phyloP scores from a whole-genome alignment of 2,113 vertebrate species.

The Coregonus clupeaformis region DNA sequence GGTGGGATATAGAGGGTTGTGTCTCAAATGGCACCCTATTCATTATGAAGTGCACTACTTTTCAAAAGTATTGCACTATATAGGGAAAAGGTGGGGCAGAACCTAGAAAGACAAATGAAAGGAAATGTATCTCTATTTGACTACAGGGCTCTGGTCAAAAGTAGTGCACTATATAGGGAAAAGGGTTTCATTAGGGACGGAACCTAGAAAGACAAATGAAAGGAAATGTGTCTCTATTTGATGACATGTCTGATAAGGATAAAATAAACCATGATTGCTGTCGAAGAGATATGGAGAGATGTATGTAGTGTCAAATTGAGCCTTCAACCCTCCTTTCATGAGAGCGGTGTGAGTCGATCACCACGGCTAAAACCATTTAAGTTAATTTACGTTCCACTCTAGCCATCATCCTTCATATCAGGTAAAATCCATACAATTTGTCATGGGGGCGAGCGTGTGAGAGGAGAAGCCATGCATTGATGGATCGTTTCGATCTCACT shows the following conservation, averaged over 20 bases:
- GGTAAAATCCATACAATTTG: slow-evolving; percentile 70
- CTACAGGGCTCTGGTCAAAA: no score
- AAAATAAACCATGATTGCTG: not conserved
- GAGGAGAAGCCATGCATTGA: slow-evolving; percentile 54
- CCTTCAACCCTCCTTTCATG: slow-evolving; percentile 50
- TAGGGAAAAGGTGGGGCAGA: no score
- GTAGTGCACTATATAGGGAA: no score
- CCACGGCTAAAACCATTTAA: slow-evolving; percentile 54
- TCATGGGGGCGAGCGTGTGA: slow-evolving; percentile 31
- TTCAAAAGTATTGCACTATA: no score
- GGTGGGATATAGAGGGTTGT: no score
- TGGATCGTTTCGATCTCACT: slow-evolving; percentile 69
- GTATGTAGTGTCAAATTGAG: slow-evolving; percentile 51
- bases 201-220: no score
- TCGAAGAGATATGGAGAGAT: slow-evolving; percentile 23
- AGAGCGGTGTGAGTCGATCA: slow-evolving; percentile 43
- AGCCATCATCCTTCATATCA: slow-evolving; percentile 67
- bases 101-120: no score
- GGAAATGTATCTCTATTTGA: no score
- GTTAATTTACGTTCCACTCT: slow-evolving; percentile 68
- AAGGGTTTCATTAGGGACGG: no score
- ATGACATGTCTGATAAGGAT: not conserved
- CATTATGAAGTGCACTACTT: not conserved
- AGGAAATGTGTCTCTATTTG: not conserved
- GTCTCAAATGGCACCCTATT: no score